Evolutionary conservation across 2,113 vertebrate genomes (phyloP).

Genomic region (Nyctibius bracteatus): DNA sequence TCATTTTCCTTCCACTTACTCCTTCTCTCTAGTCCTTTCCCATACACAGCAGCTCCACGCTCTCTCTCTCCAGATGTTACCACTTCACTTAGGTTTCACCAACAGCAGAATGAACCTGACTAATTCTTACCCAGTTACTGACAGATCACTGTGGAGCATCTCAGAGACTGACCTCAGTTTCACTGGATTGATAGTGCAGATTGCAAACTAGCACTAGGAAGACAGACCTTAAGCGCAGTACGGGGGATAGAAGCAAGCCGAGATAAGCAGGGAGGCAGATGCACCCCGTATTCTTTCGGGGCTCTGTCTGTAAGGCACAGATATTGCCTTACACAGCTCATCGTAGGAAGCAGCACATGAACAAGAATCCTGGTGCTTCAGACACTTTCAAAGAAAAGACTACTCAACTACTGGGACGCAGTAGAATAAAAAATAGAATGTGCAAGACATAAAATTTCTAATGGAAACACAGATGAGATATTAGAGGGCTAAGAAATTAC

Average conservation of each 20-base stretch:
- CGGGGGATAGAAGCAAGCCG: not conserved
- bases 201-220: not conserved
- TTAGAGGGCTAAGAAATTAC: not conserved
- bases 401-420: not conserved
- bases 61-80: not conserved
- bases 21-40: not conserved
- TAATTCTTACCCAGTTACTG: not conserved
- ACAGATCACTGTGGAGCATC: not conserved
- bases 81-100: fast-evolving
- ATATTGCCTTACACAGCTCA: not conserved
- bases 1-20: not conserved
- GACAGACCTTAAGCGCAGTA: not conserved
- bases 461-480: not conserved
- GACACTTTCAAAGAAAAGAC: not conserved
- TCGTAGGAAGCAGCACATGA: not conserved
- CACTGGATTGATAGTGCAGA: not conserved
- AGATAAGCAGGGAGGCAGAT: not conserved
- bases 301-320: not conserved
- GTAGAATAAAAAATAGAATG: not conserved
- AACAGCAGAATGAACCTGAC: not conserved
- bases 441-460: not conserved
- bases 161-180: not conserved
- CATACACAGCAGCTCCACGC: not conserved
- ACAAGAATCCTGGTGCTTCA: not conserved
- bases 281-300: not conserved